Conservation (phyloP, 37 sponge, comb jelly and placozoan genomes). For the Ianthella basta region DNA sequence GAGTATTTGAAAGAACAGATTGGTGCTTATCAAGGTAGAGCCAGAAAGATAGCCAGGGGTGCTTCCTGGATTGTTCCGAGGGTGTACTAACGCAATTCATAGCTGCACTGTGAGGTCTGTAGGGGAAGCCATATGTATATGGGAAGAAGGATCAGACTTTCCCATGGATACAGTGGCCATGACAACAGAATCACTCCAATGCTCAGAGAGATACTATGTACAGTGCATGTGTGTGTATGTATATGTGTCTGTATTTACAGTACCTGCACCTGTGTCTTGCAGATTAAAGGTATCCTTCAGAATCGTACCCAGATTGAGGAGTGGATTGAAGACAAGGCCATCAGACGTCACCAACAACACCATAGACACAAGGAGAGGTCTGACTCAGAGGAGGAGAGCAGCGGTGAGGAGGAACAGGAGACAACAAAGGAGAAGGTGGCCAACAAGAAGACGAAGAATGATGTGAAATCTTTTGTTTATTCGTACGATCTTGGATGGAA, state of each 20-base stretch:
- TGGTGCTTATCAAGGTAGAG: constrained; percentile 79
- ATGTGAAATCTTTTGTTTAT: constrained; percentile 36
- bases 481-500: constrained; percentile 82
- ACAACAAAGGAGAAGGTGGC: neutral
- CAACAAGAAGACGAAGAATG: neutral
- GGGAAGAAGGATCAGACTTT: too few species aligned
- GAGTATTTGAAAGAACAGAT: constrained; percentile 73
- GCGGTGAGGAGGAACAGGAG: neutral
- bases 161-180: too few species aligned
- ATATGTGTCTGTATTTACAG: too few species aligned
- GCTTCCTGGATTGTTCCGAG: too few species aligned
- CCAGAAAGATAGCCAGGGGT: too few species aligned
- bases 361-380: neutral
- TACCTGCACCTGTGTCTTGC: too few species aligned
- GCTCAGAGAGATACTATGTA: neutral
- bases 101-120: too few species aligned
- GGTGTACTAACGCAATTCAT: too few species aligned
- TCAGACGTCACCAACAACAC: neutral
- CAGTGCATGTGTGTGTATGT: neutral
- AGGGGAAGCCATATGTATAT: too few species aligned
- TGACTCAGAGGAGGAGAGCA: constrained; percentile 25
- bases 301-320: constrained; percentile 87
- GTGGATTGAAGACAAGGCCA: constrained; percentile 85
- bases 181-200: too few species aligned
- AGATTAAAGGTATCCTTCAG: constrained; percentile 61